A percentile compares a stretch with the other conserved stretches of the same genome.
These are phyloP conservation scores for Pelagia noctiluca DNA, from an alignment of 30 jellyfish, hydroid and myxozoan species.

Conservation along the genomic window DNA sequence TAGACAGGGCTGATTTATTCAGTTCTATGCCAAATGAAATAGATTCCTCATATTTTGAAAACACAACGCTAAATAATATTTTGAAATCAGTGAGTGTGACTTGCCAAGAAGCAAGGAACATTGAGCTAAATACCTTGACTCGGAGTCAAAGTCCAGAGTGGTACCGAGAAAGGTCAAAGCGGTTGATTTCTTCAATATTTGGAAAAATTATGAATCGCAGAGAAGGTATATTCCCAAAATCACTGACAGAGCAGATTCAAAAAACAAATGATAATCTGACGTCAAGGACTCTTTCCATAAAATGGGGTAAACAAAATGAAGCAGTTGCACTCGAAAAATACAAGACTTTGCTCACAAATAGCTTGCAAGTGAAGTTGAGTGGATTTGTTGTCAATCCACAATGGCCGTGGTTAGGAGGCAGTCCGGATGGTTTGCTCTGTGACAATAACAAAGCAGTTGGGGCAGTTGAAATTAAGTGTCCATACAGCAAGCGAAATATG, in stretches of 20 bases:
- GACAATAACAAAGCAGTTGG: conserved; percentile 9
- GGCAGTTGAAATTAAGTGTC: conserved; percentile 36
- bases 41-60: not conserved
- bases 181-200: not conserved
- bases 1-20: not conserved
- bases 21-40: not conserved
- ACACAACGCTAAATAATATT: not conserved
- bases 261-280: not conserved
- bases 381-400: not conserved
- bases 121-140: not conserved
- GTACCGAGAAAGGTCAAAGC: not conserved
- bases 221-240: not conserved
- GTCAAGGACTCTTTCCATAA: not conserved
- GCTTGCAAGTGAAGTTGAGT: not conserved
- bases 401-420: conserved; percentile 40
- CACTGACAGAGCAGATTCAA: not conserved
- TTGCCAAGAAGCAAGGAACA: not conserved
- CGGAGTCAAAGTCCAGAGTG: not conserved
- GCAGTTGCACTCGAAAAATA: conserved; percentile 39
- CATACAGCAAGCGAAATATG: too few species aligned
- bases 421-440: conserved; percentile 32
- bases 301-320: conserved; percentile 23
- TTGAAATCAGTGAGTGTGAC: not conserved
- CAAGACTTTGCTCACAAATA: not conserved
- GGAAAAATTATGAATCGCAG: not conserved